Conservation (phyloP, 2,888 invertebrate species). For the Agonopterix heracliana region DNA sequence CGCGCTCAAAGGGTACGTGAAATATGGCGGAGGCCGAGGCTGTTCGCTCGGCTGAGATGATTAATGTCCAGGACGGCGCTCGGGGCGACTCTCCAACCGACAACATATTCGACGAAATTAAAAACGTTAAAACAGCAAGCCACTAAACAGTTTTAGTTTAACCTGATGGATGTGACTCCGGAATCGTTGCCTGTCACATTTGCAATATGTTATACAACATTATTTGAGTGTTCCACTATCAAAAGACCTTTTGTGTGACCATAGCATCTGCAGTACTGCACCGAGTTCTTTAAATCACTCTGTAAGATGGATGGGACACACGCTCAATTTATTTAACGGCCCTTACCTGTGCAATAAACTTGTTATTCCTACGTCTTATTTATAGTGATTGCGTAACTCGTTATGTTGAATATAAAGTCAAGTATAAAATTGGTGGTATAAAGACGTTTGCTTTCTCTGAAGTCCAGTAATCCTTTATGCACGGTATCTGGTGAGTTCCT, state of each 20-base stretch:
- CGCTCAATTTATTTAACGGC: constrained; percentile 33
- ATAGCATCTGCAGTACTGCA: constrained; percentile 10
- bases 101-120: constrained; percentile 30
- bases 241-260: constrained; percentile 24
- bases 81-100: constrained; percentile 27
- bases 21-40: constrained; percentile 41
- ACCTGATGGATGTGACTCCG: constrained; percentile 31
- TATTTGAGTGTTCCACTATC: constrained; percentile 19
- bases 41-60: constrained; percentile 47
- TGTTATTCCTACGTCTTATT: constrained; percentile 38
- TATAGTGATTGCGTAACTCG: constrained; percentile 40
- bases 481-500: constrained; percentile 40
- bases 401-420: constrained; percentile 32
- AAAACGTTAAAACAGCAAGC: constrained; percentile 42
- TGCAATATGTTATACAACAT: constrained; percentile 27
- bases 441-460: constrained; percentile 46
- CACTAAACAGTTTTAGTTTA: constrained; percentile 33
- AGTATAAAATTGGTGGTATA: constrained; percentile 35
- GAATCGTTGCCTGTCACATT: constrained; percentile 21
- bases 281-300: constrained; percentile 28
- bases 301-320: constrained; percentile 22
- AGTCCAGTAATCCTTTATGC: constrained; percentile 48
- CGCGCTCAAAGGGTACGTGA: constrained; percentile 53
- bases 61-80: constrained; percentile 42
- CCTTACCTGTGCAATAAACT: constrained; percentile 20